Conservation (phyloP, 2,888 invertebrate species). For the Monoplex corrugatus region DNA sequence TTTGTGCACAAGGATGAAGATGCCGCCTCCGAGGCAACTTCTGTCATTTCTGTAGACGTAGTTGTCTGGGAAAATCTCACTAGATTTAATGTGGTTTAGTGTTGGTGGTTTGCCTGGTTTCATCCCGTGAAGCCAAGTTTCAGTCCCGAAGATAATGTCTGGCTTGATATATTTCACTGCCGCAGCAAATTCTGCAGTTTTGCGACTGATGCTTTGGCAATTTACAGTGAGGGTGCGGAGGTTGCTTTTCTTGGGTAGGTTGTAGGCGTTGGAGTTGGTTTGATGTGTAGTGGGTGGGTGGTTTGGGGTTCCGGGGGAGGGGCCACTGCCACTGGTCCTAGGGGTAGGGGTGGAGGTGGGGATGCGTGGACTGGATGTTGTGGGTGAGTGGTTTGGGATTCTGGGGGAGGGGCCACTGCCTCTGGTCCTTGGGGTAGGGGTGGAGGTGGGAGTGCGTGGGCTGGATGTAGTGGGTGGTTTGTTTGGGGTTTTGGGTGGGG, state of each 20-base stretch:
- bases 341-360: conserved; percentile 4
- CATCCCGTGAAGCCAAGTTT: not conserved
- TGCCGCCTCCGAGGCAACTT: not conserved
- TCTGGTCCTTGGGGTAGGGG: no score
- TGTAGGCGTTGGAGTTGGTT: not conserved
- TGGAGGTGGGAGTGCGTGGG: no score
- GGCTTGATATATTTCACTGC: conserved; percentile 14
- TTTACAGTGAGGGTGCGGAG: conserved; percentile 17
- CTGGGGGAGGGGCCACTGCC: no score
- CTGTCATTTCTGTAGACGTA: not conserved
- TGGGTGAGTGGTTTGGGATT: not conserved
- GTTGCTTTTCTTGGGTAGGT: conserved; percentile 8
- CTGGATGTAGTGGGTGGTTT: no score
- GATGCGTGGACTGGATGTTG: not conserved
- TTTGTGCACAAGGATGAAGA: not conserved
- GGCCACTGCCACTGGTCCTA: conserved; percentile 9
- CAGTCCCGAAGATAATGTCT: not conserved
- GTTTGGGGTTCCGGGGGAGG: not conserved
- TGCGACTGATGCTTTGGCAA: not conserved
- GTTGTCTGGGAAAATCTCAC: not conserved
- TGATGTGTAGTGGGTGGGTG: conserved; percentile 5
- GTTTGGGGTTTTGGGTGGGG: no score
- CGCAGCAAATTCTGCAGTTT: conserved; percentile 8
- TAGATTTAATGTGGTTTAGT: not conserved
- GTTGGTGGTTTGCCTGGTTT: conserved; percentile 12